Base-by-base conservation (phyloP, 2,797 vertebrate genomes). In the Eulemur albifrons region DNA sequence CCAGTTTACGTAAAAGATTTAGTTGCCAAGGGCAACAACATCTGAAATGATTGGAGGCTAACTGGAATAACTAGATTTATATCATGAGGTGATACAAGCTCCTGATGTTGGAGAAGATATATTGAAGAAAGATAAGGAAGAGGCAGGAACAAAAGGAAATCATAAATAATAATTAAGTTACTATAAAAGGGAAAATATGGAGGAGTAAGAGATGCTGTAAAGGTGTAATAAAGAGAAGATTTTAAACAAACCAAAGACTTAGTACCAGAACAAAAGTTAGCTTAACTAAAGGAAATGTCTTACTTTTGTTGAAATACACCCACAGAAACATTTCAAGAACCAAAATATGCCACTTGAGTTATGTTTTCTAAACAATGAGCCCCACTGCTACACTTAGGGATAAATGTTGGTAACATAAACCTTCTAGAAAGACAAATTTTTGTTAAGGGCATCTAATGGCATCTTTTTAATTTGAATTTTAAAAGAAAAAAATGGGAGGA, bases 131-230 rank as follows among this genome's bases (percentile, higher is more conserved):
- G 18, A 84, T 85, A 52, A 96, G 23, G 65, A 90, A 90, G 80
- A 82, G 95, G 88, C 72, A 4, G 76, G 91, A 97, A 93, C 79
- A 93, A 95, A 88, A 30, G 32, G 8, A 88, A 50, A 14, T n/a
- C 63, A 73, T 40, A 52, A 91, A 81, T 43, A 59, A 23, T 1
- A 69, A 95, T 96, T 89, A 86, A 87, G 45, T 87, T 70, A 8
- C 0, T 86, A 3, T 25, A 69, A 80, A 93, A 77, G 48, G 27
- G 61, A 91, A 85, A 81, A 18, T 69, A 48, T n/a, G 32, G 9
- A 88, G 20, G 32, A 84, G 50, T 83, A 45, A 69, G 61, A 81
- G 52, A 75, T 50, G 50, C 23, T 73, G 0, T 65, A 50, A 45
- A 40, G 35, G 7, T 21, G n/a, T 59, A 59, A 70, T 20, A 59